Conservation (phyloP, 2,888 invertebrate species). For the Prostheceraeus crozeri region DNA sequence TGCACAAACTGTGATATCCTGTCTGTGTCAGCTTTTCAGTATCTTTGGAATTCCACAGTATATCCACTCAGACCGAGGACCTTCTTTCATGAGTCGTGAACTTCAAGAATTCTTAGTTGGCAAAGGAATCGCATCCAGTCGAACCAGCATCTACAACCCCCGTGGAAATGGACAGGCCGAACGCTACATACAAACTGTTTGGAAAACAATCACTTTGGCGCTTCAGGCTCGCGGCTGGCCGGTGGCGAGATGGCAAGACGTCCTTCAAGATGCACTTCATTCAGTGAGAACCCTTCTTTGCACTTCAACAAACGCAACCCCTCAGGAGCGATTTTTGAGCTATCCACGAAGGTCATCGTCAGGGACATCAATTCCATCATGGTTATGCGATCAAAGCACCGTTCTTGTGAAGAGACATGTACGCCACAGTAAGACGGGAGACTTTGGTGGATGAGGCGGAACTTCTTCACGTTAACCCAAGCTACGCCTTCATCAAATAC, state of each 20-base stretch:
- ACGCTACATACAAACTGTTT: slow-evolving; percentile 41
- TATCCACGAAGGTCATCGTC: slow-evolving; percentile 25
- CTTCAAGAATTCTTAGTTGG: slow-evolving; percentile 36
- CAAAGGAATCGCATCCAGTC: slow-evolving; percentile 39
- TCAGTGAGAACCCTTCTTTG: slow-evolving; percentile 40
- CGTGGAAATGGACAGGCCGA: slow-evolving; percentile 41
- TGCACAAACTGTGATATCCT: slow-evolving; percentile 37
- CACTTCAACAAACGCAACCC: slow-evolving; percentile 36
- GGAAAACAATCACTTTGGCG: slow-evolving; percentile 39
- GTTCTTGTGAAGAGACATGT: slow-evolving; percentile 24
- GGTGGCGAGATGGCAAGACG: slow-evolving; percentile 36
- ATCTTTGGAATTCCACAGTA: slow-evolving; percentile 40
- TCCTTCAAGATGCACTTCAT: slow-evolving; percentile 41
- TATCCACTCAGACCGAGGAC: slow-evolving; percentile 41
- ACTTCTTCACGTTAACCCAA: slow-evolving; percentile 34
- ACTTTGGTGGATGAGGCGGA: slow-evolving; percentile 37
- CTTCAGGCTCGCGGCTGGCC: slow-evolving; percentile 30
- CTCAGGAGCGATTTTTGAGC: slow-evolving; percentile 37
- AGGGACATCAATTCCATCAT: slow-evolving; percentile 6
- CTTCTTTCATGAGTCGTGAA: slow-evolving; percentile 42
- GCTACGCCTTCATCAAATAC: slow-evolving; percentile 34
- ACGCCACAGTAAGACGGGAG: slow-evolving; percentile 14
- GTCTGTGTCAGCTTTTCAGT: slow-evolving; percentile 40
- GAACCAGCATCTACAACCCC: slow-evolving; percentile 40
- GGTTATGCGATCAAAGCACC: slow-evolving; percentile 22